Evolutionary conservation across 2,113 vertebrate species (phyloP).

Genomic region (Pangasianodon gigas): DNA sequence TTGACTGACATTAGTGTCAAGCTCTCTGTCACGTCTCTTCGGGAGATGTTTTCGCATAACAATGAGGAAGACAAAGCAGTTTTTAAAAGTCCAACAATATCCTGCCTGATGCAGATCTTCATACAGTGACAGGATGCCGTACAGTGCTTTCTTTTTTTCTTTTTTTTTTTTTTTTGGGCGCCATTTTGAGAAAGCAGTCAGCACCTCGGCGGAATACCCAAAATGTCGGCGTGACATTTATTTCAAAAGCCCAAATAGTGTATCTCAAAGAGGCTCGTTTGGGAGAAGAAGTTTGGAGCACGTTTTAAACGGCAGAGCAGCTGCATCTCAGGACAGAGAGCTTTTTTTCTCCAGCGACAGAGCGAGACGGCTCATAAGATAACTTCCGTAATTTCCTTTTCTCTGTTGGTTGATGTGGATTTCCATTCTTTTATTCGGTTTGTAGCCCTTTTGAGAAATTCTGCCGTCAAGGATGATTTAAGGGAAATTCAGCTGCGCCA

Average conservation of each 20-base stretch:
- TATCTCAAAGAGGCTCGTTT: conserved; percentile 23
- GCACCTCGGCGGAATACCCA: conserved; percentile 14
- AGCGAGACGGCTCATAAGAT: background rate
- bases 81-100: background rate
- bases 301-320: background rate
- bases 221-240: conserved; percentile 43
- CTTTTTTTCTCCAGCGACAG: background rate
- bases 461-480: conserved; percentile 28
- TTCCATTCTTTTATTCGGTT: conserved; percentile 5
- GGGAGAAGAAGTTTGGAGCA: background rate
- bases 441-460: conserved; percentile 33
- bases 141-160: background rate
- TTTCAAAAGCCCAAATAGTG: conserved; percentile 35
- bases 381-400: conserved; percentile 23
- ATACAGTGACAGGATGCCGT: conserved; percentile 7
- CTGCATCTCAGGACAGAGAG: background rate
- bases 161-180: background rate
- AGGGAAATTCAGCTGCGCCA: background rate
- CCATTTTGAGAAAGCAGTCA: conserved; percentile 39
- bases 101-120: background rate
- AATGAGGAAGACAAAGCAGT: background rate
- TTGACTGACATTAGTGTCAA: conserved; percentile 68
- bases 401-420: background rate
- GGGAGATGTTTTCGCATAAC: conserved; percentile 26
- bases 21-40: conserved; percentile 56